Base-by-base conservation (phyloP, 2,888 invertebrate species). In the Patella depressa region DNA sequence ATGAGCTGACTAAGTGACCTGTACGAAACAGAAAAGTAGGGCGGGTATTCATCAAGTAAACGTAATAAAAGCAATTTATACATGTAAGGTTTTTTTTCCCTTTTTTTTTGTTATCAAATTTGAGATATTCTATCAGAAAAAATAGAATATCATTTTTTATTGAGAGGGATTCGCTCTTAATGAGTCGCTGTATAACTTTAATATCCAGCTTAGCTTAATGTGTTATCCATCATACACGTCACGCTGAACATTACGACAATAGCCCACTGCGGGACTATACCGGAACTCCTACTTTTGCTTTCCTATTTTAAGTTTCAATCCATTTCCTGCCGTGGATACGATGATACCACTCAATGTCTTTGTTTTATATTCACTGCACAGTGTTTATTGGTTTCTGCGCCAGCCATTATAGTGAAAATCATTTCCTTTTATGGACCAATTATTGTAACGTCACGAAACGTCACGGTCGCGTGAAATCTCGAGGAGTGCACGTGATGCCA, bases 221-320 rank as follows among this genome's bases (percentile, higher is more conserved):
- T 65, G 19, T n/a, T 24, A 65, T 65, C 65, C 65, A 65, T 65
- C 65, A 65, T 65, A 24, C 4, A 65, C 65, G 65, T 65, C 65
- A 65, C 65, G 65, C 65, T 65, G 19, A 65, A 24, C 65, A 24
- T 24, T 24, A 65, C 24, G 65, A 65, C 65, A 65, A 65, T 65
- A 65, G 65, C 24, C 24, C 12, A 65, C 65, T 65, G 65, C 65
- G 65, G 65, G 19, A 65, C 65, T 65, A 65, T 11, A 76, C 72
- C 76, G 76, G 76, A 76, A 55, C 55, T 72, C 53, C 55, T 71
- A 76, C 76, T 76, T 76, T 76, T 76, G 76, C 76, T 76, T 76
- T 76, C 76, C 71, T 76, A 76, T 76, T 76, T 72, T 59, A 57
- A 59, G 76, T 76, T 59, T 71, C 70, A 72, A 55, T 70, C 45